Percentiles rank a stretch among this genome's conserved stretches.
Conservation (phyloP, 1,140 invertebrate species). For the Magallana angulata region DNA sequence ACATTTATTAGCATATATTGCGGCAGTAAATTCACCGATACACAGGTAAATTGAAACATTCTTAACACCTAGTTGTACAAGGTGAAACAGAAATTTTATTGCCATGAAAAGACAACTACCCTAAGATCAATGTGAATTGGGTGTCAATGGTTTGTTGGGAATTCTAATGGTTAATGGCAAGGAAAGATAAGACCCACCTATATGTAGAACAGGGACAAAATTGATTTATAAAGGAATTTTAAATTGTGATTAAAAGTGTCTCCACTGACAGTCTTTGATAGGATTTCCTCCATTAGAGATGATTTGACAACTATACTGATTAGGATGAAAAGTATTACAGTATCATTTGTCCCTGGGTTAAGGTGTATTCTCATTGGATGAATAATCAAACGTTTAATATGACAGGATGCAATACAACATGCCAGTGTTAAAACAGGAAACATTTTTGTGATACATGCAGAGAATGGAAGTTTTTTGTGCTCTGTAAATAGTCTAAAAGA, state of each 20-base stretch:
- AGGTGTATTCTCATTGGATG: too few relatives aligned
- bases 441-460: too few relatives aligned
- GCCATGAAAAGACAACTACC: neutral
- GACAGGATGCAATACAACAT: too few relatives aligned
- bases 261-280: neutral
- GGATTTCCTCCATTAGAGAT: neutral
- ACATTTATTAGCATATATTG: neutral
- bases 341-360: too few relatives aligned
- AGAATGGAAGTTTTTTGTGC: too few relatives aligned
- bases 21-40: neutral
- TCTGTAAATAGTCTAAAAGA: too few relatives aligned
- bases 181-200: neutral
- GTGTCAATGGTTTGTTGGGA: slow-evolving; percentile 22
- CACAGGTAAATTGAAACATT: slow-evolving; percentile 4
- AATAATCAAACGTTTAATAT: too few relatives aligned
- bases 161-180: slow-evolving; percentile 11
- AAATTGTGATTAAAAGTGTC: neutral
- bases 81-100: neutral
- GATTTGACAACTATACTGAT: too few relatives aligned
- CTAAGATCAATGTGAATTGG: neutral
- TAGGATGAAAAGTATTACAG: too few relatives aligned
- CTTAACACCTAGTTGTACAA: neutral
- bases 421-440: too few relatives aligned
- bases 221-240: slow-evolving; percentile 20
- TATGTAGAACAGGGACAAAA: neutral